phyloP scores from a whole-genome alignment of 2,888 invertebrate species.

The Zygaena filipendulae region DNA sequence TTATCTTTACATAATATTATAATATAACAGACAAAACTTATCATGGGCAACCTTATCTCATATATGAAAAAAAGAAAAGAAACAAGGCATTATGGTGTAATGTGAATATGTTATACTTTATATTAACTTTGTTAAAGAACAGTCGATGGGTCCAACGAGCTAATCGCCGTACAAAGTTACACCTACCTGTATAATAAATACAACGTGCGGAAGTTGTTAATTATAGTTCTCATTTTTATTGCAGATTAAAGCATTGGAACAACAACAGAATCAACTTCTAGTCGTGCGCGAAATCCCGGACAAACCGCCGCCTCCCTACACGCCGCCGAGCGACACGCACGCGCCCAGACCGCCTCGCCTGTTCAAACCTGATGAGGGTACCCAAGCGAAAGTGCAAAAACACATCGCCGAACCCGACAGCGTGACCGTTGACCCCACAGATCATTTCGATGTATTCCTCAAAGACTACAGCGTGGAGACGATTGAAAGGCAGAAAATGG shows the following conservation, averaged over 20 bases:
- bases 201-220: neutral
- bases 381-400: conserved; percentile 27
- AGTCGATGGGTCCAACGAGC: too few species aligned
- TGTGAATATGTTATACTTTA: too few species aligned
- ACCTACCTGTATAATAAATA: too few species aligned
- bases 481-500: conserved; percentile 24
- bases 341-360: conserved; percentile 25
- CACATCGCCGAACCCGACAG: conserved; percentile 16
- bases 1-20: too few species aligned
- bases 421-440: conserved; percentile 20
- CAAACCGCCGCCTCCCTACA: conserved; percentile 60
- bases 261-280: conserved; percentile 47
- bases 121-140: too few species aligned
- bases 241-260: conserved; percentile 57
- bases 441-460: conserved; percentile 38
- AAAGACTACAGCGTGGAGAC: conserved; percentile 44
- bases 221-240: conserved; percentile 10
- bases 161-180: too few species aligned
- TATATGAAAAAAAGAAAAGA: too few species aligned
- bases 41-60: too few species aligned
- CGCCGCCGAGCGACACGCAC: conserved; percentile 37
- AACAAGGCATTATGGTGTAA: too few species aligned
- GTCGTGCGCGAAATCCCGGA: conserved; percentile 57
- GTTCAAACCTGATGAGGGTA: conserved; percentile 28
- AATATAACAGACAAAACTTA: too few species aligned